Base-by-base conservation (phyloP, 2,797 vertebrate species). In the Poecilia gillii region DNA sequence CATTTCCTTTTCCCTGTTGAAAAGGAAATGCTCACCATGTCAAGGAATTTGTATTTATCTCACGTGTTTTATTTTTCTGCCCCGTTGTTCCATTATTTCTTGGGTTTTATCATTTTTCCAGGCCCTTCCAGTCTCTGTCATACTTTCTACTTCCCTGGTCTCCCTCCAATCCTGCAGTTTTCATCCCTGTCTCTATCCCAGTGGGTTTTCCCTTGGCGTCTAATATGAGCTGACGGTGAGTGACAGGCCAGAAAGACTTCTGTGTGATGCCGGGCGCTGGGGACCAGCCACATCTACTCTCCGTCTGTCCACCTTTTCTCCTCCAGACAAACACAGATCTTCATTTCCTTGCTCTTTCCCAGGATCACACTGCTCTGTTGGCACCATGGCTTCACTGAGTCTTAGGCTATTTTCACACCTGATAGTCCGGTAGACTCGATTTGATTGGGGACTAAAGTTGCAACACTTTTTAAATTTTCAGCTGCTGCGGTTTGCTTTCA, bases 181-280 rank as follows among this genome's bases (percentile, higher is more conserved):
- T 73, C 74, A 73, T 85, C 80, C 64, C 72, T 28, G 31, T 85
- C 74, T 82, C 66, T 80, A 77, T 92, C 87, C 85, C 79, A 31
- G 64, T 68, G 81, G 87, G 85, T 84, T 87, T 92, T 81, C 78
- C 88, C 86, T 76, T 82, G 77, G 88, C 55, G 45, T 85, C 84
- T 87, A 90, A 91, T 87, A 86, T 81, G 72, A 79, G 88, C 86
- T 92, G 91, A 93, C 49, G 62, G 64, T 91, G 90, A 94, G 80
- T 91, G 94, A 93, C 91, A 80, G 90, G 86, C 89, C 89, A 87
- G 87, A 93, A 92, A 90, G 87, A 93, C 90, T 91, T 84, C 75
- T 89, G 83, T 90, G 46, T 83, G 88, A 90, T 82, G 81, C 84
- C 77, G 74, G 81, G 80, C 66, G 20, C 84, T 77, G 53, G 80